Percentiles rank a stretch among this genome's conserved stretches.
phyloP scores from a whole-genome alignment of 2,797 vertebrate genomes.

The Novumbra hubbsi region DNA sequence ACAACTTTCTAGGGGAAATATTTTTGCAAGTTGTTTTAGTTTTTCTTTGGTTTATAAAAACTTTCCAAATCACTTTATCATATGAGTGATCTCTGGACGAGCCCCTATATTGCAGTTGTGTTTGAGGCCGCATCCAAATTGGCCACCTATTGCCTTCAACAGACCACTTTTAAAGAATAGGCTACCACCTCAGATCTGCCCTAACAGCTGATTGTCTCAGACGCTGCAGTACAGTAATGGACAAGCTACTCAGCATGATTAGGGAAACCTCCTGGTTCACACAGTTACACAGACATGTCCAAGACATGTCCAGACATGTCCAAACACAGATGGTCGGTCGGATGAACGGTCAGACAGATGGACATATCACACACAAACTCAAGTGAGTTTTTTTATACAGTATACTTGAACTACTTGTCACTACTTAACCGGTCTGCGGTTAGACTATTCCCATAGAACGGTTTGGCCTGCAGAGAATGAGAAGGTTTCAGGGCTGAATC shows the following conservation, averaged over 20 bases:
- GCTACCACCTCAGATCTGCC: not conserved
- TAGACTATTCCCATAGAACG: not conserved
- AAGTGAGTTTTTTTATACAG: not conserved
- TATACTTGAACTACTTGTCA: not conserved
- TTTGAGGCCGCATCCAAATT: not conserved
- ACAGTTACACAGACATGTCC: constrained; percentile 12
- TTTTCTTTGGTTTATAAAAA: constrained; percentile 78
- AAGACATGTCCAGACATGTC: constrained; percentile 1
- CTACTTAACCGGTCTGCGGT: not conserved
- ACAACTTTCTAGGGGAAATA: constrained; percentile 73
- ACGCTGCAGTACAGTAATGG: constrained; percentile 81
- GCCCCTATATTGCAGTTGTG: constrained; percentile 22
- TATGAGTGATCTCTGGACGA: constrained; percentile 80
- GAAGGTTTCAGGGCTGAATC: not conserved
- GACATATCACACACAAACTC: not conserved
- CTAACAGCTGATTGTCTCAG: constrained; percentile 91
- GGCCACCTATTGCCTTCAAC: not conserved
- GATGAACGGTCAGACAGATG: constrained; percentile 34
- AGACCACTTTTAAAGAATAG: not conserved
- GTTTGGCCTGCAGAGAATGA: not conserved
- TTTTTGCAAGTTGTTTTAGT: constrained; percentile 74
- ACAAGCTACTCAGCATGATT: constrained; percentile 80
- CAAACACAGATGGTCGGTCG: constrained; percentile 7
- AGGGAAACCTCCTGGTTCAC: constrained; percentile 72
- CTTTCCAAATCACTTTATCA: constrained; percentile 77